Evolutionary conservation across 2,113 vertebrate species (phyloP), one percentile per base, ranked within the genome.

Genomic region (Todiramphus saurophagus): DNA sequence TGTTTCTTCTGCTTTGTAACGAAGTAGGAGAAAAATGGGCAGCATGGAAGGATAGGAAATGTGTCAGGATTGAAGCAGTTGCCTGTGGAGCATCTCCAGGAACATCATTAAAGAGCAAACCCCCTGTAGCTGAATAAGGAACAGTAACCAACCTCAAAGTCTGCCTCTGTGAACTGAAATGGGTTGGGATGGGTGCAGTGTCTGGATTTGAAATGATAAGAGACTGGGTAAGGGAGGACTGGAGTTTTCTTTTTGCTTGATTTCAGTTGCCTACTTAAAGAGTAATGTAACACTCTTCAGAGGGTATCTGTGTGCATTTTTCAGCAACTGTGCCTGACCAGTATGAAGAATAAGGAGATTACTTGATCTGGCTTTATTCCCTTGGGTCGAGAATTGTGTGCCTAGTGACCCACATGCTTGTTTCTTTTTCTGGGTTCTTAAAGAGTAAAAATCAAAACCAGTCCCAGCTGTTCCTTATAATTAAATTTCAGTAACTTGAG

Each of bases 401-500:
- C 43, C 67, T 48, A 33, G 28, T 30, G 56, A 89, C 21, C 75
- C 33, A 60, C 37, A 64, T 62, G 48, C 30, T 87, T 80, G 31
- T 83, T 91, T 83, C 62, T 62, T 87, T 75, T 55, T 48, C 89
- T 77, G 39, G 28, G 77, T 85, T 72, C 77, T 95, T 25, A 41
- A 51, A 51, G 82, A 92, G 84, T 78, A 67, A 89, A 96, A 97
- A 90, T 76, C 91, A 82, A 95, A 97, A 87, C 64, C 69, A 91
- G 59, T 48, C 80, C 94, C 89, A 95, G 96, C 91, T 97, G 93
- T 89, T 94, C 55, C 67, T 90, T 85, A 78, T 97, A 95, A 97
- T 97, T 97, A 96, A 94, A 92, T 96, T 94, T 77, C 86, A 90
- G 87, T 87, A 94, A 92, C 70, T 96, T 93, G 91, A 81, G 85